Conservation (phyloP, 2,888 invertebrate genomes). For the Atrina japonica region DNA sequence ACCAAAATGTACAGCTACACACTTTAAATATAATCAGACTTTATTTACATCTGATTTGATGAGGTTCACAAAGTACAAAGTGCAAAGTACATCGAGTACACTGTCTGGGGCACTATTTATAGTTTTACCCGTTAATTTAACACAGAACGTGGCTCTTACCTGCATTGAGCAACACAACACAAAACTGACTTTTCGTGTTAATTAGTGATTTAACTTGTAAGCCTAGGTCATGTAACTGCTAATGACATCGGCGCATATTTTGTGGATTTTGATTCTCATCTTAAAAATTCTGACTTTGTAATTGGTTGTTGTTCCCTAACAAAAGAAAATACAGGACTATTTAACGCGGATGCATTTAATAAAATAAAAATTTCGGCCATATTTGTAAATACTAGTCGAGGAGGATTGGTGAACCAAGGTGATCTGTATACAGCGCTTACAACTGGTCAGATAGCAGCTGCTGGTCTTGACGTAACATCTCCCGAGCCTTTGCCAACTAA, state of each 20-base stretch:
- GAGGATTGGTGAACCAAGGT: slow-evolving; percentile 86
- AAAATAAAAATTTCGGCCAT: slow-evolving; percentile 93
- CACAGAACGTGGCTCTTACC: too few species aligned
- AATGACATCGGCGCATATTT: slow-evolving; percentile 85
- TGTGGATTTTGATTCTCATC: slow-evolving; percentile 87
- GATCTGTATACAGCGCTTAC: slow-evolving; percentile 89
- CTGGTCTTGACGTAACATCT: slow-evolving; percentile 94
- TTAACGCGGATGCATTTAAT: slow-evolving; percentile 89
- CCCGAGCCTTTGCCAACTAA: slow-evolving; percentile 94
- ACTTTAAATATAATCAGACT: too few species aligned
- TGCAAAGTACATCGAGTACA: too few species aligned
- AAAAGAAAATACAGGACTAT: slow-evolving; percentile 89
- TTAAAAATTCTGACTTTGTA: slow-evolving; percentile 91
- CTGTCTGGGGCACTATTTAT: too few species aligned
- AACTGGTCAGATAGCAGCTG: slow-evolving; percentile 87
- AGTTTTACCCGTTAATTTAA: too few species aligned
- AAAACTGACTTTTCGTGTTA: too few species aligned
- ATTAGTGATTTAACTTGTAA: too few species aligned
- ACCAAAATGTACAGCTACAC: too few species aligned
- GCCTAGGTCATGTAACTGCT: too few species aligned
- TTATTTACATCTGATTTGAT: too few species aligned
- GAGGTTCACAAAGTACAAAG: too few species aligned
- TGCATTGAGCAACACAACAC: too few species aligned
- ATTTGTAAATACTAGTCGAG: slow-evolving; percentile 92
- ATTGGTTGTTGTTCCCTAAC: slow-evolving; percentile 90